phyloP scores from a whole-genome alignment of 2,888 invertebrate species.

The Agrenia bidenticulata region DNA sequence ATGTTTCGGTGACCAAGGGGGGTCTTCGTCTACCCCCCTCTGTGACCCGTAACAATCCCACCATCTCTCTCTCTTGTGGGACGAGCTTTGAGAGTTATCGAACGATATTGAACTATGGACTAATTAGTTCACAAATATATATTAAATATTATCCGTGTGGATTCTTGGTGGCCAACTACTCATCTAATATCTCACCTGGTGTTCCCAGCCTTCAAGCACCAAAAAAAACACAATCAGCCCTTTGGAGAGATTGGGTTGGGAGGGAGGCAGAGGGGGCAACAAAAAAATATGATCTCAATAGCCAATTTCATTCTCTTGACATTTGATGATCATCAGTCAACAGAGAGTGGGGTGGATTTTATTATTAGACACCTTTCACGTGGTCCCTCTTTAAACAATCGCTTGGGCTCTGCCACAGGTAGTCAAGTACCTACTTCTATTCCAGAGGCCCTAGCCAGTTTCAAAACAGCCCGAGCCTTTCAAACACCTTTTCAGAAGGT shows the following conservation, averaged over 20 bases:
- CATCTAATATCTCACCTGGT: slow-evolving; percentile 7
- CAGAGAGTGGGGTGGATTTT: too few species aligned
- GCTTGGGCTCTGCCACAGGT: too few species aligned
- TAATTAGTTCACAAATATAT: not conserved
- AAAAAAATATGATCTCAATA: slow-evolving; percentile 3
- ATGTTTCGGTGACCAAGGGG: slow-evolving; percentile 33
- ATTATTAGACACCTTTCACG: too few species aligned
- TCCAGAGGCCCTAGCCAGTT: too few species aligned
- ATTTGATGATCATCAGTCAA: too few species aligned
- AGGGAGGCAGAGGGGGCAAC: not conserved
- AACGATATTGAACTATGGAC: not conserved
- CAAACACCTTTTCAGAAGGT: too few species aligned
- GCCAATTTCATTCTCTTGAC: slow-evolving; percentile 5
- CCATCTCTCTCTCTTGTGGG: not conserved
- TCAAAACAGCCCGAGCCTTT: too few species aligned
- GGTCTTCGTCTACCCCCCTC: slow-evolving; percentile 36
- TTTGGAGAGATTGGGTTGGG: not conserved
- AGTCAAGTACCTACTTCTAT: too few species aligned
- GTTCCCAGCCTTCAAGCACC: not conserved
- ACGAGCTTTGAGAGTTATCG: not conserved
- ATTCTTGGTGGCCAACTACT: not conserved
- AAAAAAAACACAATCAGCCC: too few species aligned
- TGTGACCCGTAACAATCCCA: not conserved
- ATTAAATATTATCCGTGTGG: not conserved
- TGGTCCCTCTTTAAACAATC: too few species aligned